A percentile compares a stretch with the other conserved stretches of the same genome.
phyloP scores from a whole-genome alignment of 2,888 invertebrate genomes.

The Buathra laborator region DNA sequence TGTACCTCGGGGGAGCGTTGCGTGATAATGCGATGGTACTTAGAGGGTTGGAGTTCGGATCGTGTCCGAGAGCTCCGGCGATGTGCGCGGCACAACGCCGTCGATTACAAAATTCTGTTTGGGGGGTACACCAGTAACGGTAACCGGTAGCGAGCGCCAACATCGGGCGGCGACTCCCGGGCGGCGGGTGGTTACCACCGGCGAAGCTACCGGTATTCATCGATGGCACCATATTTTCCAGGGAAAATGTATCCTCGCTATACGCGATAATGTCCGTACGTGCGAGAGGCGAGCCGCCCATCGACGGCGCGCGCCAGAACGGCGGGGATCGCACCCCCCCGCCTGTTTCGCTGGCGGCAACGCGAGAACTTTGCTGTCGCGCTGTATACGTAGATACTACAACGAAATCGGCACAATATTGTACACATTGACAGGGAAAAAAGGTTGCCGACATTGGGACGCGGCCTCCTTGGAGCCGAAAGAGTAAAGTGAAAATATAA shows the following conservation, averaged over 20 bases:
- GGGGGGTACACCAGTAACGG: constrained; percentile 21
- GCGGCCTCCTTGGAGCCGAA: not conserved
- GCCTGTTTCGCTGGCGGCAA: constrained; percentile 5
- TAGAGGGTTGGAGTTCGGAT: constrained; percentile 26
- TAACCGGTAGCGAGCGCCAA: constrained; percentile 5
- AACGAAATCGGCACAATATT: not conserved
- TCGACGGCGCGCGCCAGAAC: not conserved
- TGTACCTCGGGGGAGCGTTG: constrained; percentile 34
- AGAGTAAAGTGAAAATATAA: constrained; percentile 1
- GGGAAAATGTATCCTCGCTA: constrained; percentile 38
- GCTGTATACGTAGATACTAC: not conserved
- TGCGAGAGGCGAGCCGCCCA: constrained; percentile 15
- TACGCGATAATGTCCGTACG: constrained; percentile 47
- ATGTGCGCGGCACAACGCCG: constrained; percentile 9
- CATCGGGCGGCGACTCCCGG: not conserved
- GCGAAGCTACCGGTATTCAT: constrained; percentile 11
- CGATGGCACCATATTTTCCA: constrained; percentile 42
- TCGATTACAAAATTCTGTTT: constrained; percentile 39
- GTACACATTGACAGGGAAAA: not conserved
- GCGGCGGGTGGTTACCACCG: too few relatives aligned
- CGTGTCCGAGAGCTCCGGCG: constrained; percentile 20
- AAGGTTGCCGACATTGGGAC: not conserved
- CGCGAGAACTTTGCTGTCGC: constrained; percentile 10
- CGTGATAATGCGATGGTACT: constrained; percentile 47
- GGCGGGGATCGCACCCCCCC: constrained; percentile 15